Percentiles rank a stretch among this genome's conserved stretches.
Conservation (phyloP, 2,797 vertebrate species). For the Melanotaenia maccullochi region DNA sequence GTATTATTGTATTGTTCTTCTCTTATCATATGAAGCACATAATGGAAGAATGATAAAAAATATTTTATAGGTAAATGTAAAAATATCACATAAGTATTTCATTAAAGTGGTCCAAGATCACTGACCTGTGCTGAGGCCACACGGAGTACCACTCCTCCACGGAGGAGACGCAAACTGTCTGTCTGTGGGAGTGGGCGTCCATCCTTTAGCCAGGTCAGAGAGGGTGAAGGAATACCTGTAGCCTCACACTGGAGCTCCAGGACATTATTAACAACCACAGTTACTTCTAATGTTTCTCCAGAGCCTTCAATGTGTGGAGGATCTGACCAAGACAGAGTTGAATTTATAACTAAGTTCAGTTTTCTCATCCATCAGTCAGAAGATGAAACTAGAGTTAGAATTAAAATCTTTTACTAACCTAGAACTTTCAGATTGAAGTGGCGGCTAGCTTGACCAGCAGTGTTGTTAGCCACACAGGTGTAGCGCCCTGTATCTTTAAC, state of each 20-base stretch:
- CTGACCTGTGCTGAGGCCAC: slow-evolving; percentile 89
- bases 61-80: not conserved
- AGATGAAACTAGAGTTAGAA: not conserved
- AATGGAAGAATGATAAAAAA: not conserved
- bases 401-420: slow-evolving; percentile 79
- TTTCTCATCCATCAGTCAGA: not conserved
- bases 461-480: slow-evolving; percentile 89
- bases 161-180: slow-evolving; percentile 81
- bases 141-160: slow-evolving; percentile 85
- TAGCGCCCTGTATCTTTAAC: slow-evolving; percentile 86
- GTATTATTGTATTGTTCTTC: not conserved
- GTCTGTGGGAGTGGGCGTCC: slow-evolving; percentile 88
- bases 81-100: not conserved
- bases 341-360: not conserved
- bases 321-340: slow-evolving; percentile 75
- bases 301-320: slow-evolving; percentile 91
- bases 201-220: slow-evolving; percentile 95
- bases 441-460: slow-evolving; percentile 89
- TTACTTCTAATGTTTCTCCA: slow-evolving; percentile 84
- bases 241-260: slow-evolving; percentile 90
- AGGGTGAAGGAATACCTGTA: slow-evolving; percentile 90
- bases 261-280: slow-evolving; percentile 88
- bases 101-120: not conserved
- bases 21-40: not conserved
- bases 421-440: slow-evolving; percentile 91